Base-by-base conservation (phyloP, 2,888 invertebrate species). In the Drosophila atroscutellata region DNA sequence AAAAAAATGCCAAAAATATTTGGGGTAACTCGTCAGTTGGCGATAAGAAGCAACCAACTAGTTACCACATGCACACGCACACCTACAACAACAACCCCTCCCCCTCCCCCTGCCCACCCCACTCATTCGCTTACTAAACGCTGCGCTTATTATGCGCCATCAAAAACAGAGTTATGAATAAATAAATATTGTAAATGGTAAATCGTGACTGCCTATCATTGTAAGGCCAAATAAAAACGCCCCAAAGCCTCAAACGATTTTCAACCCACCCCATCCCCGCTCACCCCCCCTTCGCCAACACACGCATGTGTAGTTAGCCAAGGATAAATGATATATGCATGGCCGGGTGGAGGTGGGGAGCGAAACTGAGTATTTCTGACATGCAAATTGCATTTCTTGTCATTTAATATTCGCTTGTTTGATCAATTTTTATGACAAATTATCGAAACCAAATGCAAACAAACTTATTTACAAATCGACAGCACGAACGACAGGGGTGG, bases 341-440 rank as follows among this genome's bases (percentile, higher is more conserved):
- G 26, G 18, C 13, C 13, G 30, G 37, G 7, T 3, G 20, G 13
- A 20, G 42, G 20, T 0, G 39, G 42, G 3, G 15, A 3, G 45
- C 1, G 0, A 7, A 9, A 15, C 4, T 45, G 34, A 50, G 55
- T n/a, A 37, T 57, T 26, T 54, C 73, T 86, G 84, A 89, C 90
- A 90, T 90, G 89, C 77, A 89, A 89, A 90, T 90, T 90, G 79
- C 81, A 86, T 81, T 88, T 81, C 62, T 60, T 73, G 76, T 78
- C 81, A 76, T 81, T 89, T 77, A 56, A 69, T 76, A 74, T 71
- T 65, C 72, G 72, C 65, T 88, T 91, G 89, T 90, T 89, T 91
- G 89, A 89, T 89, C 91, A 91, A 91, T 89, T 89, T 90, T 86
- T 79, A 85, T 83, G 81, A 81, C 84, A 86, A 90, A 87, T 89